phyloP scores from a whole-genome alignment of 2,888 invertebrate genomes.

The Octodonta nipae region DNA sequence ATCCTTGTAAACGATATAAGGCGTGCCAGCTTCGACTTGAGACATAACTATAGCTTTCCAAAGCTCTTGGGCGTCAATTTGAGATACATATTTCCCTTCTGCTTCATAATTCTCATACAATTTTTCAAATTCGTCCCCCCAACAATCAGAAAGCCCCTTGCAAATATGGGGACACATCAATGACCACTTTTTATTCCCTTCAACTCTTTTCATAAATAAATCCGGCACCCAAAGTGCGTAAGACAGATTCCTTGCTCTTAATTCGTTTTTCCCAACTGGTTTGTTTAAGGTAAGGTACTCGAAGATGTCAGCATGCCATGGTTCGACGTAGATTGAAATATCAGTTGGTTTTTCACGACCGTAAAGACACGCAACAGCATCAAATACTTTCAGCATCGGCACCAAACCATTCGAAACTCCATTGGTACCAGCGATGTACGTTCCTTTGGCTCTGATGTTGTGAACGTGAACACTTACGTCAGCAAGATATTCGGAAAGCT shows the following conservation, averaged over 20 bases:
- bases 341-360: slow-evolving; percentile 96
- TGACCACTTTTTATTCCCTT: slow-evolving; percentile 75
- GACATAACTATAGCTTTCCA: slow-evolving; percentile 91
- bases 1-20: slow-evolving; percentile 91
- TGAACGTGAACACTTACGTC: slow-evolving; percentile 95
- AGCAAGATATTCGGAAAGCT: slow-evolving; percentile 92
- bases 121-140: slow-evolving; percentile 88
- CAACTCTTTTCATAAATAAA: slow-evolving; percentile 91
- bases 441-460: slow-evolving; percentile 78
- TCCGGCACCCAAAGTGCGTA: slow-evolving; percentile 97
- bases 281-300: slow-evolving; percentile 80
- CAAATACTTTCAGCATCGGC: slow-evolving; percentile 89
- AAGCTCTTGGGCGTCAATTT: slow-evolving; percentile 68
- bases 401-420: slow-evolving; percentile 93
- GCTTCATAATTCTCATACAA: slow-evolving; percentile 75
- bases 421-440: slow-evolving; percentile 86
- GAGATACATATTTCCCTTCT: slow-evolving; percentile 41
- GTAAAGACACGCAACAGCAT: slow-evolving; percentile 93
- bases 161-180: slow-evolving; percentile 93
- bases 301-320: slow-evolving; percentile 96
- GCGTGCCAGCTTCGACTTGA: slow-evolving; percentile 97
- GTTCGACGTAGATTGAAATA: slow-evolving; percentile 94
- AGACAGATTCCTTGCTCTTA: slow-evolving; percentile 85
- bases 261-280: slow-evolving; percentile 89
- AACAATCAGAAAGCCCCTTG: slow-evolving; percentile 79